Evolutionary conservation across 2,888 invertebrate species (phyloP).

Genomic region (Biston stratarius): DNA sequence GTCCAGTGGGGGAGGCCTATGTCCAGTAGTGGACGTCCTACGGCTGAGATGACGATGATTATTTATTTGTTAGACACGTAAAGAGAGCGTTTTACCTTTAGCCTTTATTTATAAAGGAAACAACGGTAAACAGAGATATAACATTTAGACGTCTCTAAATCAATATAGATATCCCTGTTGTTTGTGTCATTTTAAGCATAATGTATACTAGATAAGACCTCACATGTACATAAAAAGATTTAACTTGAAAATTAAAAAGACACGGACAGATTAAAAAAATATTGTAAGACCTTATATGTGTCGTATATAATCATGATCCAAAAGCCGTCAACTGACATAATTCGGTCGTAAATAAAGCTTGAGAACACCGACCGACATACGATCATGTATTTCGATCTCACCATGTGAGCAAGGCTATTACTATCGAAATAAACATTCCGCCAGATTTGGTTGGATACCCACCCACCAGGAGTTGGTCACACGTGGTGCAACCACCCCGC

Average conservation of each 20-base stretch:
- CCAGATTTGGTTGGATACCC: conserved; percentile 39
- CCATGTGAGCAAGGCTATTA: conserved; percentile 33
- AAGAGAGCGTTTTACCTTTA: background rate
- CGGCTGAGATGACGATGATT: too few species aligned
- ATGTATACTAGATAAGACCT: too few species aligned
- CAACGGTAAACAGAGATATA: background rate
- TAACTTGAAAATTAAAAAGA: too few species aligned
- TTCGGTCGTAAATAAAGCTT: background rate
- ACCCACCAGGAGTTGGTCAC: conserved; percentile 36
- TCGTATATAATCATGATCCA: too few species aligned
- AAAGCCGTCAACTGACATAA: background rate
- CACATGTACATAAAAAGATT: too few species aligned
- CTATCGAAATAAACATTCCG: conserved; percentile 34
- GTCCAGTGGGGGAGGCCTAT: too few species aligned
- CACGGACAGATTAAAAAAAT: too few species aligned
- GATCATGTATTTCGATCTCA: conserved; percentile 7
- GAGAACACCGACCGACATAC: background rate
- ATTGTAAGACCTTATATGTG: too few species aligned
- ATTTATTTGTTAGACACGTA: background rate
- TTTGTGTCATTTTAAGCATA: background rate
- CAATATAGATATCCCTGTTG: background rate
- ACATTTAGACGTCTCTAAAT: background rate
- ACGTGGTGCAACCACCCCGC: conserved; percentile 53
- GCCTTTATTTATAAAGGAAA: background rate
- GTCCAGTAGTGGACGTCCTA: too few species aligned